Evolutionary conservation across 2,888 invertebrate species (phyloP).

Genomic region (Papilio protenor): DNA sequence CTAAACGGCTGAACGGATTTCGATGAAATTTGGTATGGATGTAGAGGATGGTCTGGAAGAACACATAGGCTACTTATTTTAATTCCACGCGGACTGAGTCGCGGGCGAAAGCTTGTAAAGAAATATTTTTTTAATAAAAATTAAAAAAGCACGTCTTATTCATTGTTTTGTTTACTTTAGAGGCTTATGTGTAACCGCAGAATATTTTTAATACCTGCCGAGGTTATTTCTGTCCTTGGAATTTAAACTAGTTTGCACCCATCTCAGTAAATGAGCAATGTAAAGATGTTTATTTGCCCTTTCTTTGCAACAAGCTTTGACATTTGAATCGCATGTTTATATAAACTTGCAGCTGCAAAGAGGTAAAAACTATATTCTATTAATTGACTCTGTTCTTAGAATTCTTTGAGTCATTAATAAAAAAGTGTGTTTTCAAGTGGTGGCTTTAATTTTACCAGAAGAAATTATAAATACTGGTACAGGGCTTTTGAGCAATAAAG

Average conservation of each 20-base stretch:
- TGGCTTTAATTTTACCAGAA: not conserved
- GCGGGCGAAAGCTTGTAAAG: too few species aligned
- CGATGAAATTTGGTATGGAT: too few species aligned
- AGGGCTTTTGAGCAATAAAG: too few species aligned
- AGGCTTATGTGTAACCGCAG: constrained; percentile 4
- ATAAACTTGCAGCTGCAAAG: not conserved
- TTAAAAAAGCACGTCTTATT: too few species aligned
- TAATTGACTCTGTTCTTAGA: constrained; percentile 9
- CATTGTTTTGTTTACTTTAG: not conserved
- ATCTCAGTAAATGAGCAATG: constrained; percentile 36
- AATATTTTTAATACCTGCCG: constrained; percentile 29
- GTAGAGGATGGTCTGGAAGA: too few species aligned
- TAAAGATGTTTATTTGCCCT: constrained; percentile 35
- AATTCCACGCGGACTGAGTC: too few species aligned
- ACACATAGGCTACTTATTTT: too few species aligned
- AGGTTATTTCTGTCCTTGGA: constrained; percentile 43
- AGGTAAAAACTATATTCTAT: constrained; percentile 19
- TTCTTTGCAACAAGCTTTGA: constrained; percentile 25
- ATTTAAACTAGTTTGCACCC: constrained; percentile 42
- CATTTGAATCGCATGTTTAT: constrained; percentile 38
- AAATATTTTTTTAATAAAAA: too few species aligned
- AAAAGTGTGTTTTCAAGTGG: not conserved
- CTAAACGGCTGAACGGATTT: too few species aligned
- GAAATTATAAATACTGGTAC: too few species aligned
- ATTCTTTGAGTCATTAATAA: not conserved